These are phyloP conservation scores for Ypsolopha sequella DNA, from an alignment of 2,888 invertebrate species.

Conservation along the genomic window DNA sequence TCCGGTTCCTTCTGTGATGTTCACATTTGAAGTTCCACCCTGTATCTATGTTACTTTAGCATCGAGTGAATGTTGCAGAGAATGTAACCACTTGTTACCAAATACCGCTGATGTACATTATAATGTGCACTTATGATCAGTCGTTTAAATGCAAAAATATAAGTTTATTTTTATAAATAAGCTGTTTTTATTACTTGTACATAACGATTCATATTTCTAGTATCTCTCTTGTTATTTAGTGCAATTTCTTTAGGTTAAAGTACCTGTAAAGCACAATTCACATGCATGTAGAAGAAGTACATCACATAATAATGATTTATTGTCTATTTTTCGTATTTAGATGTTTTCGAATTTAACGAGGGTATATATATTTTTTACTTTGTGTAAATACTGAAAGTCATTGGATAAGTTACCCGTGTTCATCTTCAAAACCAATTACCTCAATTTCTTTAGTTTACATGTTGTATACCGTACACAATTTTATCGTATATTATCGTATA, in stretches of 20 bases:
- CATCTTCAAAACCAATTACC: slow-evolving; percentile 67
- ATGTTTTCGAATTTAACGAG: not conserved
- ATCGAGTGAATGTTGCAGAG: not conserved
- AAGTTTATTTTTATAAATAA: not conserved
- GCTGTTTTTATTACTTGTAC: not conserved
- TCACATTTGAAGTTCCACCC: not conserved
- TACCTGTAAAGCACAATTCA: not conserved
- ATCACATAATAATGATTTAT: not conserved
- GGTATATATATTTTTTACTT: slow-evolving; percentile 18
- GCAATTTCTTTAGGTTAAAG: slow-evolving; percentile 22
- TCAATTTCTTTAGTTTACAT: slow-evolving; percentile 64
- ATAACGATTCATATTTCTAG: not conserved
- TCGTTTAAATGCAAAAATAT: not conserved
- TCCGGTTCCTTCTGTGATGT: no score
- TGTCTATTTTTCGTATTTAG: not conserved
- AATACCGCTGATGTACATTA: slow-evolving; percentile 36
- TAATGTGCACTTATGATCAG: slow-evolving; percentile 15
- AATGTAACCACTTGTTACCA: slow-evolving; percentile 24
- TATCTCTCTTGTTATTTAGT: slow-evolving; percentile 12
- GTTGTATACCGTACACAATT: slow-evolving; percentile 18
- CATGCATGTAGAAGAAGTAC: not conserved
- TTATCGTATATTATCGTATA: not conserved
- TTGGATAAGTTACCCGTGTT: slow-evolving; percentile 63
- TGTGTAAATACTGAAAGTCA: slow-evolving; percentile 62
- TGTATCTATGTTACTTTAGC: not conserved